Evolutionary conservation across 2,888 invertebrate genomes (phyloP).

Genomic region (Drosophila neotestacea): DNA sequence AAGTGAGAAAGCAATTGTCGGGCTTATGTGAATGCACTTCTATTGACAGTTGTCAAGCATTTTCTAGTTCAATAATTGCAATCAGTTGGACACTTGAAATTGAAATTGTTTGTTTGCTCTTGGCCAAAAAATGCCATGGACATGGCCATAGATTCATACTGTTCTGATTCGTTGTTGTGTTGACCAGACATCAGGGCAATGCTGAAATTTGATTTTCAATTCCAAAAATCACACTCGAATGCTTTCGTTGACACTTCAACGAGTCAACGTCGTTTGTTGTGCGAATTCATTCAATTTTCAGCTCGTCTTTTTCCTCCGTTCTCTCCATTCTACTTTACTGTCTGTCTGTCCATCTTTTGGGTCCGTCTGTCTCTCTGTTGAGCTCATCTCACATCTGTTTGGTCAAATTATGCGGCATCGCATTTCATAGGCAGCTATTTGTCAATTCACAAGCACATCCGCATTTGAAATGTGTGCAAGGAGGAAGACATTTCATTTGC

Average conservation of each 20-base stretch:
- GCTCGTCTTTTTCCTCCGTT: constrained; percentile 4
- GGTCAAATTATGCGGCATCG: constrained; percentile 59
- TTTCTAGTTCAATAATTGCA: constrained; percentile 69
- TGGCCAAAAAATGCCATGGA: constrained; percentile 10
- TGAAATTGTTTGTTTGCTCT: constrained; percentile 56
- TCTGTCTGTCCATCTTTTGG: constrained; percentile 7
- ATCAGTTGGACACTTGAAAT: constrained; percentile 51
- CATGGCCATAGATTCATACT: neutral
- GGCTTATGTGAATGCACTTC: constrained; percentile 35
- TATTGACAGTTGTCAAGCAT: constrained; percentile 56
- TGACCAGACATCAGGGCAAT: constrained; percentile 11
- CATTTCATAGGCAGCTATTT: constrained; percentile 43
- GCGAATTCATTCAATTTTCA: constrained; percentile 33
- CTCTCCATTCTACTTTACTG: neutral
- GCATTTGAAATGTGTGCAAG: constrained; percentile 15
- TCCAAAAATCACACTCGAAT: constrained; percentile 59
- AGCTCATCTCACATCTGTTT: constrained; percentile 43
- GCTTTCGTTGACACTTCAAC: constrained; percentile 63
- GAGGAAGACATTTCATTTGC: constrained; percentile 2
- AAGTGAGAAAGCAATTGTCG: constrained; percentile 28
- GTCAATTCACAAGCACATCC: constrained; percentile 32
- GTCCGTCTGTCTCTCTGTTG: constrained; percentile 2
- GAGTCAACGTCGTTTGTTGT: constrained; percentile 33
- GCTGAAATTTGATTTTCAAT: constrained; percentile 59
- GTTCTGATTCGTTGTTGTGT: constrained; percentile 1